A percentile compares a stretch with the other conserved stretches of the same genome.
These are phyloP conservation scores for Agonopterix heracliana DNA, from an alignment of 2,888 invertebrate genomes.

Conservation along the genomic window DNA sequence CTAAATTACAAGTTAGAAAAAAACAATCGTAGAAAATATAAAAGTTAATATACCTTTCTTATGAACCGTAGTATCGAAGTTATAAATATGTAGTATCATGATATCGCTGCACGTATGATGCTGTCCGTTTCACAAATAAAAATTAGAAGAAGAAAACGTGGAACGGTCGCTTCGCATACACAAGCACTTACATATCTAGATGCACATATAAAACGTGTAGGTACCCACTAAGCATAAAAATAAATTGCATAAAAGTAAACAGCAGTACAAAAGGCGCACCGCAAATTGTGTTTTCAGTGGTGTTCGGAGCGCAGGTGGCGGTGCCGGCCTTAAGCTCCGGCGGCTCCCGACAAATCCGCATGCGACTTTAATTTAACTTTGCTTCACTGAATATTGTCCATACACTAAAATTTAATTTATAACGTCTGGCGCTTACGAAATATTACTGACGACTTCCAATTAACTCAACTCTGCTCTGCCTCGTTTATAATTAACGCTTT, in stretches of 20 bases:
- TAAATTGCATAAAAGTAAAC: slow-evolving; percentile 61
- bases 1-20: no score
- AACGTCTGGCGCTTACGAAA: slow-evolving; percentile 12
- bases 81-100: no score
- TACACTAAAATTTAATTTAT: slow-evolving; percentile 53
- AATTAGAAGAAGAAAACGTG: background rate
- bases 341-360: slow-evolving; percentile 56
- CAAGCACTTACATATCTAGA: background rate
- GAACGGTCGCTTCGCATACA: background rate
- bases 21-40: no score
- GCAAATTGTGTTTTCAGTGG: slow-evolving; percentile 65
- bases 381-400: slow-evolving; percentile 60
- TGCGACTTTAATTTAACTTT: slow-evolving; percentile 73
- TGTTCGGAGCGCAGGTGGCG: slow-evolving; percentile 56
- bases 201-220: background rate
- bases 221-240: slow-evolving; percentile 23
- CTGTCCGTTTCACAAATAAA: background rate
- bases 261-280: slow-evolving; percentile 53
- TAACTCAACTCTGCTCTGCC: background rate
- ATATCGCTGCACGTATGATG: no score
- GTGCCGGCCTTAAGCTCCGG: slow-evolving; percentile 51
- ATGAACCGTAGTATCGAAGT: no score
- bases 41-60: no score
- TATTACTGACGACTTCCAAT: background rate
- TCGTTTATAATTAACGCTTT: no score